Conservation (phyloP, 2,888 invertebrate genomes). For the Sepioteuthis lessoniana region DNA sequence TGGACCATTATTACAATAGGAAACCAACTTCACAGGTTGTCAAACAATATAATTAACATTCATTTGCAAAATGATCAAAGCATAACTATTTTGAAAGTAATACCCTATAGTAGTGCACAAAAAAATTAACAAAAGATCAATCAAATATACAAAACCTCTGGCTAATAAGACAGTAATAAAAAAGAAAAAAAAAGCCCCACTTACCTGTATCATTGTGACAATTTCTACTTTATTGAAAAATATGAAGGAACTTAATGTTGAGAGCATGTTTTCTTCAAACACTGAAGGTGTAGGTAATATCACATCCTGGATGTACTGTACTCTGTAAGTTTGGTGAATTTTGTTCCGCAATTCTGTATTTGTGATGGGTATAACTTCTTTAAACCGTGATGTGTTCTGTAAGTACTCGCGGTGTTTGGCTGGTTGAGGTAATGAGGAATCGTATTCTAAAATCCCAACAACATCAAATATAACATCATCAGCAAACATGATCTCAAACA, state of each 20-base stretch:
- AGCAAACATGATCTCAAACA: conserved; percentile 98
- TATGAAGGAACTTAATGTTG: conserved; percentile 97
- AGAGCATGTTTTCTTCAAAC: conserved; percentile 98
- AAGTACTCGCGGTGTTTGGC: conserved; percentile 93
- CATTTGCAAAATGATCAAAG: no score
- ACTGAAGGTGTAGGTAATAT: conserved; percentile 98
- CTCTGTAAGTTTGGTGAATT: conserved; percentile 99
- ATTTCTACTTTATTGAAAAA: conserved; percentile 99
- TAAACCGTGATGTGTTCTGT: conserved; percentile 85
- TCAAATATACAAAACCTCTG: no score
- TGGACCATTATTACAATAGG: no score
- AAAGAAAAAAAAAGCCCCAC: conserved; percentile 51
- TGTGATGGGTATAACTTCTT: conserved; percentile 88
- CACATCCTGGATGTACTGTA: conserved; percentile 98
- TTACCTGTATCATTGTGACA: conserved; percentile 89
- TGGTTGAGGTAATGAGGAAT: conserved; percentile 82
- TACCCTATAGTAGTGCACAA: no score
- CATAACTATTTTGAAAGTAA: no score
- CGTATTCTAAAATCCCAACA: conserved; percentile 98
- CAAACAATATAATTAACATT: no score
- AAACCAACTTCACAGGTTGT: no score
- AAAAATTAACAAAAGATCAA: no score
- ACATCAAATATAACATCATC: conserved; percentile 91
- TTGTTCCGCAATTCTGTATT: conserved; percentile 95
- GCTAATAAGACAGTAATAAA: no score